phyloP scores from a whole-genome alignment of 2,113 vertebrate genomes.

The Caretta caretta region DNA sequence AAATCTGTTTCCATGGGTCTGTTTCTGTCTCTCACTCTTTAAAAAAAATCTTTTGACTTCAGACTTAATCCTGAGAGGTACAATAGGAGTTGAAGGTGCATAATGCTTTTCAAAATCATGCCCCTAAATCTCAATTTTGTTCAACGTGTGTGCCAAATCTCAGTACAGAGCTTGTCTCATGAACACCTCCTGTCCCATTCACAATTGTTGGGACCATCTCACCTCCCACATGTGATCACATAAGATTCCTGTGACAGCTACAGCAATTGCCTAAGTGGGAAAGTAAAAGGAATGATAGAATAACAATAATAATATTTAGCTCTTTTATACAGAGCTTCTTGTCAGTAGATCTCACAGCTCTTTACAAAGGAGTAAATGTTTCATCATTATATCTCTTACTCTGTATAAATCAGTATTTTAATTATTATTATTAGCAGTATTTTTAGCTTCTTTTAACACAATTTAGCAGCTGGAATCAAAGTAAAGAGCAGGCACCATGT shows the following conservation, averaged over 20 bases:
- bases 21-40: accelerated
- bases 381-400: not conserved
- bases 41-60: not conserved
- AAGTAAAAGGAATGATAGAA: not conserved
- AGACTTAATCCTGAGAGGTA: not conserved
- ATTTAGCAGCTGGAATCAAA: not conserved
- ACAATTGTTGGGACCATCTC: not conserved
- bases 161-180: accelerated
- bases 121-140: not conserved
- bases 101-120: not conserved
- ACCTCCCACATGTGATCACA: not conserved
- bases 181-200: not conserved
- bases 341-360: not conserved
- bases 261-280: not conserved
- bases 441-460: not conserved
- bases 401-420: not conserved
- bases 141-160: not conserved
- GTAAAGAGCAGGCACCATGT: not conserved
- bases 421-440: not conserved
- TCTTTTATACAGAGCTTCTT: not conserved
- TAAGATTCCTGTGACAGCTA: not conserved
- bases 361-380: not conserved
- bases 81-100: not conserved
- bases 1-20: not conserved
- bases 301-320: not conserved